phyloP scores from a whole-genome alignment of 2,113 vertebrate genomes.

The Neopipo cinnamomea region DNA sequence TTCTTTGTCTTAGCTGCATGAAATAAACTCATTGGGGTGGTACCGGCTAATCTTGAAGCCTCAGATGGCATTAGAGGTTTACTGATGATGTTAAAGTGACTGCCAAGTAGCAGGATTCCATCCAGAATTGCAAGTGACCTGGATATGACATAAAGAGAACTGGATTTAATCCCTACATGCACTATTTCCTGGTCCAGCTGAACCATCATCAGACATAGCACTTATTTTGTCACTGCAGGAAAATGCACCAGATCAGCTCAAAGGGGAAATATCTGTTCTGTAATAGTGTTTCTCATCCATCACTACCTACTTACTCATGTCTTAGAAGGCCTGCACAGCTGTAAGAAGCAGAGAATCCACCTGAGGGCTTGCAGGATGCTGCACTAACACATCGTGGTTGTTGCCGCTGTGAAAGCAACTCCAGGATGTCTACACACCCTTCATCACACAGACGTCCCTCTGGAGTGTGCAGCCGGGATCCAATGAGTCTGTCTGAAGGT shows the following conservation, averaged over 20 bases:
- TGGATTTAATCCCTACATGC: not conserved
- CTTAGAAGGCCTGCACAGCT: not conserved
- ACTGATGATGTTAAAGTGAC: not conserved
- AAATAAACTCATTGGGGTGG: not conserved
- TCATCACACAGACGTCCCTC: not conserved
- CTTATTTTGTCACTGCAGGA: not conserved
- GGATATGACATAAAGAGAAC: not conserved
- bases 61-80: conserved; percentile 12
- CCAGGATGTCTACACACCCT: not conserved
- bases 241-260: not conserved
- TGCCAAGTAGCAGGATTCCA: not conserved
- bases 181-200: not conserved
- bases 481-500: not conserved
- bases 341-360: not conserved
- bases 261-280: not conserved
- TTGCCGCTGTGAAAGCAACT: not conserved
- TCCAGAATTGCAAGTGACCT: not conserved
- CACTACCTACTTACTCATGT: not conserved
- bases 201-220: not conserved
- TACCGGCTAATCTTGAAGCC: not conserved
- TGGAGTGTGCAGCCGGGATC: not conserved
- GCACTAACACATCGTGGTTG: not conserved
- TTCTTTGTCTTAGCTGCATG: conserved; percentile 4
- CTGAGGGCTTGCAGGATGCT: not conserved
- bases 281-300: not conserved